Evolutionary conservation across 2,113 vertebrate species (phyloP).

Genomic region (Sebastes fasciatus): DNA sequence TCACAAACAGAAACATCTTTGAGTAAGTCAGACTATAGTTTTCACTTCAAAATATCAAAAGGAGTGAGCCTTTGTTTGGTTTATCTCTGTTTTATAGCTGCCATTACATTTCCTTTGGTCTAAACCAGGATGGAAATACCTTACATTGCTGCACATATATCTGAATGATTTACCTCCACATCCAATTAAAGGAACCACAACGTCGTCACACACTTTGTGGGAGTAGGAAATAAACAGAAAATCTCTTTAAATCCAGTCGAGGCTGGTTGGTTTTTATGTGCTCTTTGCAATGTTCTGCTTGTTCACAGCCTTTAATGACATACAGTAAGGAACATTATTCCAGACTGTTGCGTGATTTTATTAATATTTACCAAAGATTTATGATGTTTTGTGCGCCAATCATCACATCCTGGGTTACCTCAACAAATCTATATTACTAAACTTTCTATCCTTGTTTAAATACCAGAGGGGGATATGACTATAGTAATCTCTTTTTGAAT

Average conservation of each 20-base stretch:
- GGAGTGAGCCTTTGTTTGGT: not conserved
- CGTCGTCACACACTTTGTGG: not conserved
- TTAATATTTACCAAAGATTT: not conserved
- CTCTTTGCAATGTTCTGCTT: not conserved
- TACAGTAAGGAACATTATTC: not conserved
- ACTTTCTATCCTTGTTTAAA: not conserved
- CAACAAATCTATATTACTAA: not conserved
- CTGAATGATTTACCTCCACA: not conserved
- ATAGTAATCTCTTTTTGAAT: not conserved
- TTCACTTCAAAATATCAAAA: constrained; percentile 6
- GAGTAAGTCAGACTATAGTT: not conserved
- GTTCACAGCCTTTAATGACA: not conserved
- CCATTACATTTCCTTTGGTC: not conserved
- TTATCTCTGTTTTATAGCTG: constrained; percentile 1
- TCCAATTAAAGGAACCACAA: not conserved
- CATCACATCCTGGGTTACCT: not conserved
- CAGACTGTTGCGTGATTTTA: not conserved
- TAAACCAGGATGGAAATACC: not conserved
- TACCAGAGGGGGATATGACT: not conserved
- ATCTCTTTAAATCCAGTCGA: not conserved
- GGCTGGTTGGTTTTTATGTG: not conserved
- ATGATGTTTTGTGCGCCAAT: not conserved
- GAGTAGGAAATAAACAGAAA: not conserved
- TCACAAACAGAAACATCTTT: not conserved
- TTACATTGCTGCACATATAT: not conserved